These are phyloP conservation scores for Enteromius paludinosus DNA, from an alignment of 2,797 vertebrate species.

Conservation along the genomic window DNA sequence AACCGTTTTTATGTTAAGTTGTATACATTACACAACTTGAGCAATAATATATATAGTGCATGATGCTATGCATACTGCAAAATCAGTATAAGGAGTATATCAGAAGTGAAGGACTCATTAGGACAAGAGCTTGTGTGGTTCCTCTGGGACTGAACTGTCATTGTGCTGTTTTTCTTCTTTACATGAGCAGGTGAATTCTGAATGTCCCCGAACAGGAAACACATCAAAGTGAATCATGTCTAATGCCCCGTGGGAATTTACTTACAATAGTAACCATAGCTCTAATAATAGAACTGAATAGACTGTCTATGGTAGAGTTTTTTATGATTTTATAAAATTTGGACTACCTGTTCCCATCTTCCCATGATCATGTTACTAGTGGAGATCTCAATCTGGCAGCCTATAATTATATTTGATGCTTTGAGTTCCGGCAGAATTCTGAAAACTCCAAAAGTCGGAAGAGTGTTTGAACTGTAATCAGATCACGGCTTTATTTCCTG, in stretches of 20 bases:
- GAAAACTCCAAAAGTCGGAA: neutral
- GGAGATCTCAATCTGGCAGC: neutral
- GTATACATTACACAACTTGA: neutral
- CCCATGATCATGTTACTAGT: neutral
- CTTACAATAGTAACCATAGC: too few species aligned
- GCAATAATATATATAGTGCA: neutral
- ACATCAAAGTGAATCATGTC: neutral
- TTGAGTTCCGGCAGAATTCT: neutral
- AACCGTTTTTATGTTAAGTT: neutral
- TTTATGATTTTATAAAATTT: neutral
- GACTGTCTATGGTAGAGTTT: neutral
- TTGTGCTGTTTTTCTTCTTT: constrained; percentile 9
- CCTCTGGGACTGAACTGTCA: neutral
- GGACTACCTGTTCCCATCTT: neutral
- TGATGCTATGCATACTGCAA: neutral
- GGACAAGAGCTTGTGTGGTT: constrained; percentile 16
- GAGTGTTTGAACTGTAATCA: constrained; percentile 17
- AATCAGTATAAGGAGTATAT: neutral
- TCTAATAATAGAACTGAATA: neutral
- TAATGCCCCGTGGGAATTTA: constrained; percentile 4
- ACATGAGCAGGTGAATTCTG: neutral
- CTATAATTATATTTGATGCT: neutral
- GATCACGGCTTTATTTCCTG: constrained; percentile 23
- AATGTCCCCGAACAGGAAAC: neutral
- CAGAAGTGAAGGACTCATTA: constrained; percentile 13